A percentile compares a stretch with the other conserved stretches of the same genome.
phyloP scores from a whole-genome alignment of 2,113 vertebrate species.

The Galbula dea region DNA sequence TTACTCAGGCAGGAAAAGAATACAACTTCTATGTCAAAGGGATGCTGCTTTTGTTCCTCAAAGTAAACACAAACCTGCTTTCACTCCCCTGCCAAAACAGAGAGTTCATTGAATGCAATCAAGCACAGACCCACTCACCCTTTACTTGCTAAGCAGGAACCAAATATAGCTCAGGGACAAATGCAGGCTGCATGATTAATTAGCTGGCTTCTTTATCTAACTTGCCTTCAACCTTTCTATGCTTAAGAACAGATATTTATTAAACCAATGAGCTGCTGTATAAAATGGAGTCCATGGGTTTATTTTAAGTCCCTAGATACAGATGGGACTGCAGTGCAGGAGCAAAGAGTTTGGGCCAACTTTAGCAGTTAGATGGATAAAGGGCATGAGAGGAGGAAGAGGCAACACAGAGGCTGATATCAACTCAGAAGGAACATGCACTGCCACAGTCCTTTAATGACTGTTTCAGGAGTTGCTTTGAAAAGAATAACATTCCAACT shows the following conservation, averaged over 20 bases:
- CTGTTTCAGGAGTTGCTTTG: not conserved
- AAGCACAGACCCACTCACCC: not conserved
- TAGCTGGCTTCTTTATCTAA: constrained; percentile 18
- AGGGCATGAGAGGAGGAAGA: not conserved
- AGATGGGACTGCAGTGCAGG: not conserved
- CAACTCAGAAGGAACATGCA: not conserved
- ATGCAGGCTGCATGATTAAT: constrained; percentile 42
- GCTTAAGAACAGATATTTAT: constrained; percentile 15
- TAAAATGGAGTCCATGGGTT: not conserved
- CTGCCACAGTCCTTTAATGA: not conserved
- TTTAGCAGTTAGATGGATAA: not conserved
- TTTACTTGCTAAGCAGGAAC: constrained; percentile 2
- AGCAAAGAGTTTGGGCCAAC: not conserved
- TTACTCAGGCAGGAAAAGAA: not conserved
- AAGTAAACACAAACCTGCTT: constrained; percentile 34
- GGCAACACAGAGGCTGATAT: not conserved
- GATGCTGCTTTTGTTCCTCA: not conserved
- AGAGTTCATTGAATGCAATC: not conserved
- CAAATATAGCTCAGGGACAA: not conserved
- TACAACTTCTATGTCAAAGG: not conserved
- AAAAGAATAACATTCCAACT: not conserved
- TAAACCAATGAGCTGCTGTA: constrained; percentile 10
- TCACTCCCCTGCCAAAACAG: not conserved
- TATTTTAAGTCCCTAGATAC: not conserved
- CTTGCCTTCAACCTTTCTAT: not conserved